Evolutionary conservation across 1,140 invertebrate species (phyloP), one percentile per base, ranked within the genome.

Genomic region (Elymnias hypermnestra): DNA sequence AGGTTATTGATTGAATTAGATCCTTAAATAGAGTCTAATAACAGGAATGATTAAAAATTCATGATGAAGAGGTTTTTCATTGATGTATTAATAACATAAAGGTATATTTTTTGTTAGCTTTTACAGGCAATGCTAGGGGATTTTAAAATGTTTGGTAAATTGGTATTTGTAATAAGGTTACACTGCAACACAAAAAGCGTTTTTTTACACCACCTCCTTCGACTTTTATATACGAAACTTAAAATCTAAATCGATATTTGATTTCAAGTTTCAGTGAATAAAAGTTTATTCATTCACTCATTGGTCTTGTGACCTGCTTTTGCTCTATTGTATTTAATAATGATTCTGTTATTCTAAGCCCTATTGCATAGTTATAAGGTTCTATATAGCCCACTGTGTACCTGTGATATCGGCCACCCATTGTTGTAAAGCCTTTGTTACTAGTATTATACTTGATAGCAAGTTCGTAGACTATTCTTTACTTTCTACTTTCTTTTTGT

Each of bases 391-490:
- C 5, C 7, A 35, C 8, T 10, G 14, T 15, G 29, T 7, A 15
- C 13, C 1, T 31, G 8, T 31, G 21, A 31, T 15, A 25, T 18
- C 41, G 48, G 40, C 36, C 40, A 51, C 35, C 40, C 37, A 44
- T 51, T 51, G 41, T 51, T 51, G 21, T 15, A 39, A n/a, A 9
- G 40, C 13, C 48, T 44, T 51, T 51, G 48, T 51, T 44, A 44
- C 29, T 33, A 14, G 29, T 33, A 14, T 35, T 50, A 39, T 37
- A 40, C 43, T 26, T 37, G 31, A 49, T 31, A 51, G 12, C 33
- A 28, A 41, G 41, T 40, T 33, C 29, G 29, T 33, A 15, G 5
- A 33, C 29, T 33, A 15, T 33, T 33, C 29, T 33, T 33, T 13
- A 29, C 2, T 28, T 40, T 40, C 26, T 29, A 40, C 28, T 13